Evolutionary conservation across 2,113 vertebrate species (phyloP), one percentile per base, ranked within the genome.

Genomic region (Cynoglossus semilaevis): DNA sequence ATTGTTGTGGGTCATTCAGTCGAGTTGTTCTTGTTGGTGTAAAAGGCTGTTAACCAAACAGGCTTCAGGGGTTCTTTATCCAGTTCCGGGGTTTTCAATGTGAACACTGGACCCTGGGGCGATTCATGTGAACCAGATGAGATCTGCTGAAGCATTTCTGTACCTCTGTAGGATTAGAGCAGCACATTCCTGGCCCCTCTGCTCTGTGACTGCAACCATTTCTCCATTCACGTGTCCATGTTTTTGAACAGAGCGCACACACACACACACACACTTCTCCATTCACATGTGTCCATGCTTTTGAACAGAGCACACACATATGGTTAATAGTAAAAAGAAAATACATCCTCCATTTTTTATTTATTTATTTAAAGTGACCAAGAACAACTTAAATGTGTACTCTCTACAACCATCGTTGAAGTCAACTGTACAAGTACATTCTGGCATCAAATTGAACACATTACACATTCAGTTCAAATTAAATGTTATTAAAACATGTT

Each of bases 21-120:
- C 88, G 85, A 91, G 83, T 73, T 60, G 81, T 77, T 88, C 83
- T 75, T 1, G 52, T 81, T 74, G 78, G 80, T 90, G 90, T 86
- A 89, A 92, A 91, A 79, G 76, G 81, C 73, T 17, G 58, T 17
- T 2, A 89, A 89, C 62, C 82, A 88, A 92, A 92, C 91, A 92
- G 14, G 53, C 71, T 15, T 62, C 1, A 1, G 69, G 50, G 37
- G 43, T 67, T 72, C 80, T 88, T 87, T 81, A 84, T 89, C 78
- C 76, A 63, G 82, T 87, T 83, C 85, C 83, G 82, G 83, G 29
- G 18, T 6, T 62, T 81, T 79, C n/a, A 77, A 65, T 80, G 63
- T 67, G 72, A 65, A 71, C 78, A 75, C 77, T 76, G 65, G 74
- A 79, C 58, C 18, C 38, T 51, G 44, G 67, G 54, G 22, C 58